Percentiles rank a stretch among this genome's conserved stretches.
Evolutionary conservation across 2,888 invertebrate species (phyloP).

Genomic region (Hymenopus coronatus): DNA sequence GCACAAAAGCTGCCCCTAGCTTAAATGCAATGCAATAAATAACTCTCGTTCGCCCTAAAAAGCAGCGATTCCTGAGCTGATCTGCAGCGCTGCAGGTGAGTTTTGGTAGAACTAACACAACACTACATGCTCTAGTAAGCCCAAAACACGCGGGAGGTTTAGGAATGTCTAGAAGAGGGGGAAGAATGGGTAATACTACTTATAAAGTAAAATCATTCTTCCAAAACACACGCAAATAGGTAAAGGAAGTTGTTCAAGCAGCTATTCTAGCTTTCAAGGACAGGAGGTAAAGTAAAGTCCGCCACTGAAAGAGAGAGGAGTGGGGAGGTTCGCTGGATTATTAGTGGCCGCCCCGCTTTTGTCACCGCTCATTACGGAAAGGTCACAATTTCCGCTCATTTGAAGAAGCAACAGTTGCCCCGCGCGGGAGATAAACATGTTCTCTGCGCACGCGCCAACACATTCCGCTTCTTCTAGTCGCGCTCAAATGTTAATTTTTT

Average conservation of each 20-base stretch:
- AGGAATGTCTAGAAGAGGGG: too few species aligned
- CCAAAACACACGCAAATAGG: not conserved
- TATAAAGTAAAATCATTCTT: not conserved
- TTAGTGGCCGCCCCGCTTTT: constrained; percentile 1
- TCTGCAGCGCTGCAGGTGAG: too few species aligned
- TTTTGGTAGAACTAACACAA: too few species aligned
- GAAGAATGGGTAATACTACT: not conserved
- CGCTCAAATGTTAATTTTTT: not conserved
- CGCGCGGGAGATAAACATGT: not conserved
- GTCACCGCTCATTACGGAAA: constrained; percentile 23
- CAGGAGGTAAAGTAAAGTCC: not conserved
- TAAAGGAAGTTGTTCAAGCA: not conserved
- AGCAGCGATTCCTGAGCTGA: too few species aligned
- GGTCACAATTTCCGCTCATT: constrained; percentile 27
- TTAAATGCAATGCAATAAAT: too few species aligned
- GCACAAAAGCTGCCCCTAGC: too few species aligned
- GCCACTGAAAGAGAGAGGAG: not conserved
- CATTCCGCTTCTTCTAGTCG: not conserved
- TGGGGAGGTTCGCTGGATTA: not conserved
- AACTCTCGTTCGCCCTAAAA: too few species aligned
- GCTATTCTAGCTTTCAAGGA: not conserved
- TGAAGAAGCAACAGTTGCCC: constrained; percentile 3
- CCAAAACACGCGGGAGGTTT: too few species aligned
- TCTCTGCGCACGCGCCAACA: not conserved
- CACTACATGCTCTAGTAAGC: too few species aligned